Evolutionary conservation across 2,113 vertebrate species (phyloP), one percentile per base, ranked within the genome.

Genomic region (Poecile atricapillus): DNA sequence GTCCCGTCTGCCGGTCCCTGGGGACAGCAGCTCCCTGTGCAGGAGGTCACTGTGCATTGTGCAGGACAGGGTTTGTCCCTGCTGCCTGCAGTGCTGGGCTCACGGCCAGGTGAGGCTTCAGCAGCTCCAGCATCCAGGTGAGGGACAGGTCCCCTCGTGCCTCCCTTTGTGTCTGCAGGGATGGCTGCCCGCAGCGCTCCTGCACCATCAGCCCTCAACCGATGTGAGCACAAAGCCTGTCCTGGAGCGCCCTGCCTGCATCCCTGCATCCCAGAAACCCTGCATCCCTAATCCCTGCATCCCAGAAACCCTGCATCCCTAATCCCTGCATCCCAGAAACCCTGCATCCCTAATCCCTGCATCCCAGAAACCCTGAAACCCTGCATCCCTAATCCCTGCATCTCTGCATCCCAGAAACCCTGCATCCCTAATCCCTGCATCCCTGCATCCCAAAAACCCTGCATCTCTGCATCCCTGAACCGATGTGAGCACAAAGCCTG

Each of bases 101-200:
- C 2, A 0, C 30, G 2, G 2, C 14, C 73, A 31, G 68, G 5
- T 0, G 14, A 0, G 8, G 18, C 14, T 86, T 37, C 1, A 5
- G 5, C 22, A n/a, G 55, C 81, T 53, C 24, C 23, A 0, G 46
- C 28, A 3, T 1, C 67, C 79, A 82, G 89, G 76, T 58, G 49
- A 95, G 83, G 73, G 27, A 7, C 0, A 1, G 33, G 47, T 2
- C 39, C 11, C 15, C 0, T 0, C 16, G 24, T 35, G 28, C n/a
- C 39, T 35, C 8, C 4, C n/a, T 15, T 11, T 8, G 3, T 12
- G n/a, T 27, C 5, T 8, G 24, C 11, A 30, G 65, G 11, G 28
- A 41, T 39, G 74, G 41, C 30, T 83, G n/a, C 33, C 7, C 15
- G 5, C 0, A 1, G 8, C 8, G 31, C 35, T 37, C 21, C 41